Conservation (phyloP, 2,797 vertebrate species). For the Salmo trutta region DNA sequence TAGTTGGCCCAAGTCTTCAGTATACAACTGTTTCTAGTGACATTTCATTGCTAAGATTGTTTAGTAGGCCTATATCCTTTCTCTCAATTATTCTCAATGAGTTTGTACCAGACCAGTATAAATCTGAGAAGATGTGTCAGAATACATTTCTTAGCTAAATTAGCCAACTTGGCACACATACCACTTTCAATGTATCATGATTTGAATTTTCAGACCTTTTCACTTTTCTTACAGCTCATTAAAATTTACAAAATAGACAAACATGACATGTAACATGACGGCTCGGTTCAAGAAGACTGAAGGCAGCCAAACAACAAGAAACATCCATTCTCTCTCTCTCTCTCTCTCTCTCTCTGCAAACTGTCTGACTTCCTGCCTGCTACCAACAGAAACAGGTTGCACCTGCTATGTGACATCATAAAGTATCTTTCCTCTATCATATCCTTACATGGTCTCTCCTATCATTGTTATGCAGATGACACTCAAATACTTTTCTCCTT, state of each 20-base stretch:
- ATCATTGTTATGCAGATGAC: too few species aligned
- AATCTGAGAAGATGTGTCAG: not conserved
- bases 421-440: not conserved
- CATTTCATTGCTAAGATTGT: too few species aligned
- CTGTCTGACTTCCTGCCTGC: not conserved
- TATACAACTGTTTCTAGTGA: not conserved
- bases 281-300: not conserved
- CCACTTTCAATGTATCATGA: not conserved
- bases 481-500: too few species aligned
- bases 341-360: too few species aligned
- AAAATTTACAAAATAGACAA: not conserved
- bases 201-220: not conserved
- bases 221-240: not conserved
- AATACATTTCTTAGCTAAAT: not conserved
- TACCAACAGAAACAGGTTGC: slow-evolving; percentile 1
- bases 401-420: slow-evolving; percentile 1
- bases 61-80: not conserved
- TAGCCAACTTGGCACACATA: not conserved
- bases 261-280: not conserved
- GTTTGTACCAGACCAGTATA: not conserved
- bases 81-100: not conserved
- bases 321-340: not conserved
- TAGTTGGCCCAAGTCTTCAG: not conserved
- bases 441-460: too few species aligned
- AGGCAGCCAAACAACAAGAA: not conserved